Evolutionary conservation across 2,888 invertebrate species (phyloP).

Genomic region (Epirrita christyi): DNA sequence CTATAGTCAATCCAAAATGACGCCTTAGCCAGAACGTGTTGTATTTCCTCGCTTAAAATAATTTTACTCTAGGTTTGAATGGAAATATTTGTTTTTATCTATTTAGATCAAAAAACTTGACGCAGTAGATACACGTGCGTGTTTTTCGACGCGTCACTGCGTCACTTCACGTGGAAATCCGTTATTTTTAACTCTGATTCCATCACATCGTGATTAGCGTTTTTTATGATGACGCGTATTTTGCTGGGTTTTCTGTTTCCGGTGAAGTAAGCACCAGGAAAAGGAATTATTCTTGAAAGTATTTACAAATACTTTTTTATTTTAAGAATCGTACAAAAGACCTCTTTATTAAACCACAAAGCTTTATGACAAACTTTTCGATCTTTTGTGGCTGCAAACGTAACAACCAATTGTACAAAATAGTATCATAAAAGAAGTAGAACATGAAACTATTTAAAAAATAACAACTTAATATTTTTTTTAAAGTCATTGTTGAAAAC

Average conservation of each 20-base stretch:
- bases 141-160: conserved; percentile 2
- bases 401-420: not conserved
- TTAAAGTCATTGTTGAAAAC: not conserved
- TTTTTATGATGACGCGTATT: conserved; percentile 22
- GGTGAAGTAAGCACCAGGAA: conserved; percentile 5
- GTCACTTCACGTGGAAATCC: conserved; percentile 19
- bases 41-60: no score
- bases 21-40: no score
- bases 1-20: no score
- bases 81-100: not conserved
- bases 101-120: not conserved
- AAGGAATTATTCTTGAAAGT: not conserved
- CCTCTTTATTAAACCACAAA: no score
- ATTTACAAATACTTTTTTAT: not conserved
- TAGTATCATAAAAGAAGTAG: not conserved
- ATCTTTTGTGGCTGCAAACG: no score
- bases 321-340: no score
- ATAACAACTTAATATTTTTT: not conserved
- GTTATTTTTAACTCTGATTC: conserved; percentile 31
- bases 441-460: not conserved
- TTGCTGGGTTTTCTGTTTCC: conserved; percentile 4
- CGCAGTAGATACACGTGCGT: conserved; percentile 21
- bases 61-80: not conserved
- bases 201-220: conserved; percentile 19
- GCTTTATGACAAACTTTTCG: no score